A percentile compares a stretch with the other conserved stretches of the same genome.
These are phyloP conservation scores for Microtus ochrogaster DNA, from an alignment of 2,113 vertebrate species.

Conservation along the genomic window DNA sequence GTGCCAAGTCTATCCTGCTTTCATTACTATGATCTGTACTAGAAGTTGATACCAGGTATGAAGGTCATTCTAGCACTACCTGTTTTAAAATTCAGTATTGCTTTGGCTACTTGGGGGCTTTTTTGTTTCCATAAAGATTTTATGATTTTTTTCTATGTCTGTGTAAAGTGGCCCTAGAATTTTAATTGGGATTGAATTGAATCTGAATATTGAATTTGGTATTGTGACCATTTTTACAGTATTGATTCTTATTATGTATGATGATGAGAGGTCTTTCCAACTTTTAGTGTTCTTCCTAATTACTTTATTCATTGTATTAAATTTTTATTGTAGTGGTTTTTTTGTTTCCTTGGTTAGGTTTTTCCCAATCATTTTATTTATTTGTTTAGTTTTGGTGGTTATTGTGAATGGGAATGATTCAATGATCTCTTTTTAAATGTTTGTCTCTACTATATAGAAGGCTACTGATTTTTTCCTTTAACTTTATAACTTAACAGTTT, in stretches of 20 bases:
- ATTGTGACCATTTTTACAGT: not conserved
- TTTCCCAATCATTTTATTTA: not conserved
- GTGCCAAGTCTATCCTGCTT: slow-evolving; percentile 87
- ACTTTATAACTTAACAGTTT: not conserved
- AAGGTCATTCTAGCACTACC: not conserved
- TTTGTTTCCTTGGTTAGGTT: not conserved
- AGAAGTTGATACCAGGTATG: not conserved
- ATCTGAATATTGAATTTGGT: not conserved
- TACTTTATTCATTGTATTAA: not conserved
- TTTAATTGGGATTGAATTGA: not conserved
- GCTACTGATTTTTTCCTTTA: not conserved
- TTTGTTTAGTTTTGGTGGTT: not conserved
- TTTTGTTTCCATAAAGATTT: not conserved
- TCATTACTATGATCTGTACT: not conserved
- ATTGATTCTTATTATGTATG: not conserved
- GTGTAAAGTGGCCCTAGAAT: not conserved
- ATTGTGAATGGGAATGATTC: not conserved
- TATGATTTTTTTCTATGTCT: not conserved
- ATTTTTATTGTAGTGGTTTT: not conserved
- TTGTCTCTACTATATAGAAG: not conserved
- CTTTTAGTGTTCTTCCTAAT: not conserved
- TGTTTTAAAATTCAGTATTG: not conserved
- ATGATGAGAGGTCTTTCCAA: not conserved
- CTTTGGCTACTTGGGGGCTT: not conserved
- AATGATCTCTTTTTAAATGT: not conserved